Percentiles rank a stretch among this genome's conserved stretches.
Evolutionary conservation across 2,797 vertebrate species (phyloP).

Genomic region (Spheniscus humboldti): DNA sequence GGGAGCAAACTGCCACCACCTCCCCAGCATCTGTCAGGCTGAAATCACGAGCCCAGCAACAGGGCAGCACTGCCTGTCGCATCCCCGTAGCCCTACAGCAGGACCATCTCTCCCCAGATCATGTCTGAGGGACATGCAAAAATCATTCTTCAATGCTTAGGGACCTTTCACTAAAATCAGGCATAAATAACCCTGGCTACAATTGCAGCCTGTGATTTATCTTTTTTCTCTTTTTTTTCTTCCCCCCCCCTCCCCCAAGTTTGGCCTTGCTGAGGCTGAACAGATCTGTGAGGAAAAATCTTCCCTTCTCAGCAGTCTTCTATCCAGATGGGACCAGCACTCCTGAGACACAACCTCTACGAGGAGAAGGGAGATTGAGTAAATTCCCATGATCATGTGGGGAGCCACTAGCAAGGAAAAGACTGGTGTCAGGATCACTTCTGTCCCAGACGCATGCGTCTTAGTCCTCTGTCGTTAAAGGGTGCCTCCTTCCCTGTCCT

Average conservation of each 20-base stretch:
- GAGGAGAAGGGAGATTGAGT: neutral
- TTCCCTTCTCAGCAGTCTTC: neutral
- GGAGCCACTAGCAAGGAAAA: neutral
- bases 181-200: neutral
- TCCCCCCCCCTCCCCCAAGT: fast-evolving
- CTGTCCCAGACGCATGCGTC: fast-evolving
- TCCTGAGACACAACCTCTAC: neutral
- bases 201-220: neutral
- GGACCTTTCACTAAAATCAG: neutral
- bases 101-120: neutral
- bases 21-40: neutral
- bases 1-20: neutral
- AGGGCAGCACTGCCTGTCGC: neutral
- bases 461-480: neutral
- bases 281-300: neutral
- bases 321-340: neutral
- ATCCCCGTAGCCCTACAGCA: fast-evolving
- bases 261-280: neutral
- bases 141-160: neutral
- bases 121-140: neutral
- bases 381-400: neutral
- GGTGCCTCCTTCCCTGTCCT: neutral
- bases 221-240: fast-evolving
- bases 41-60: neutral
- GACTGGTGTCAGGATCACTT: neutral